Evolutionary conservation across 2,113 vertebrate species (phyloP).

Genomic region (Nerophis ophidion): DNA sequence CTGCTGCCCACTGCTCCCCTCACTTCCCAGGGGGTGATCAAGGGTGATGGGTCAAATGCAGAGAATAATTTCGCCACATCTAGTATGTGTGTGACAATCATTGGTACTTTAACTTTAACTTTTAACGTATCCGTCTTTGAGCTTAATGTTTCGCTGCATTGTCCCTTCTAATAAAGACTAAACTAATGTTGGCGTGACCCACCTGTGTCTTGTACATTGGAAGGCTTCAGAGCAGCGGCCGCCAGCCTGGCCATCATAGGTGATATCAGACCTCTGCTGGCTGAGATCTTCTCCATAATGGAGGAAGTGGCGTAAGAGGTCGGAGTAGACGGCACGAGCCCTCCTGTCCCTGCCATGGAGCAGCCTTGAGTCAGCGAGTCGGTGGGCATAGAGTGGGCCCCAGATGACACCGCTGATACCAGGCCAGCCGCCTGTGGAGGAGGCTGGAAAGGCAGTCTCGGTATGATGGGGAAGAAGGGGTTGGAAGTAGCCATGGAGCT

Average conservation of each 20-base stretch:
- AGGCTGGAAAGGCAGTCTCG: slow-evolving; percentile 79
- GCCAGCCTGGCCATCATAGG: slow-evolving; percentile 98
- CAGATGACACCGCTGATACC: slow-evolving; percentile 74
- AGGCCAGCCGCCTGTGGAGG: slow-evolving; percentile 76
- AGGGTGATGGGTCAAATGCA: no score
- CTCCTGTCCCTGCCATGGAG: slow-evolving; percentile 71
- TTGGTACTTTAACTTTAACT: no score
- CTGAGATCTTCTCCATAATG: slow-evolving; percentile 96
- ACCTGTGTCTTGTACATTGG: slow-evolving; percentile 82
- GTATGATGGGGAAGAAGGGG: slow-evolving; percentile 86
- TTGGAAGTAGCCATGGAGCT: slow-evolving; percentile 74
- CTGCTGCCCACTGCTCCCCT: no score
- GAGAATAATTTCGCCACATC: no score
- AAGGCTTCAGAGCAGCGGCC: slow-evolving; percentile 92
- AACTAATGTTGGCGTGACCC: slow-evolving; percentile 54
- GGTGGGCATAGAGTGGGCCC: slow-evolving; percentile 67
- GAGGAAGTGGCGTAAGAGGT: slow-evolving; percentile 79
- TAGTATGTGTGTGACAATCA: no score
- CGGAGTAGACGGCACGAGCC: slow-evolving; percentile 64
- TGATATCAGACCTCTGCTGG: slow-evolving; percentile 96
- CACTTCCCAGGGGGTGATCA: no score
- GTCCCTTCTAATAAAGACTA: no score
- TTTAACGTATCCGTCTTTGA: no score
- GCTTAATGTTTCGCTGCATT: no score
- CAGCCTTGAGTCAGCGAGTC: slow-evolving; percentile 77